Evolutionary conservation across 2,113 vertebrate genomes (phyloP).

Genomic region (Triplophysa tibetana): DNA sequence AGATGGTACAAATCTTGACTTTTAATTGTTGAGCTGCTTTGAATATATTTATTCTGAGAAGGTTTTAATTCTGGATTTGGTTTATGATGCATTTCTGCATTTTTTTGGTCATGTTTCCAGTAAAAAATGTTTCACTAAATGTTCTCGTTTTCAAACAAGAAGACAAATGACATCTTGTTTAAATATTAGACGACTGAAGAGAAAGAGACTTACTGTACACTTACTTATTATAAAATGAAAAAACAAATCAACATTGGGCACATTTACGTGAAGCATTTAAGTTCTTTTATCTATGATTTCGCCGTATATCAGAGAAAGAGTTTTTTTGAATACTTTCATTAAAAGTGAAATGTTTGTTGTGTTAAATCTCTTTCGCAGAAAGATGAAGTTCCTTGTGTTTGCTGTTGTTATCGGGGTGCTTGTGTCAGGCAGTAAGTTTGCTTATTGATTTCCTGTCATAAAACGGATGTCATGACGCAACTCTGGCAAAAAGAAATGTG

Average conservation of each 20-base stretch:
- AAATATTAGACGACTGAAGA: too few relatives aligned
- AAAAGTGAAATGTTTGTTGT: neutral
- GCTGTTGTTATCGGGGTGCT: conserved; percentile 59
- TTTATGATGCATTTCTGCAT: neutral
- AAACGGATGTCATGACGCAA: conserved; percentile 35
- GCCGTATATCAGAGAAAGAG: too few relatives aligned
- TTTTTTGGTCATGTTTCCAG: neutral
- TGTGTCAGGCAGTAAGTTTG: conserved; percentile 69
- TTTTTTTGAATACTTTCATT: neutral
- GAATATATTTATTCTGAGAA: neutral
- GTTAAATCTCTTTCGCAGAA: conserved; percentile 36
- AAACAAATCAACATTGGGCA: too few relatives aligned
- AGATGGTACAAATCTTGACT: neutral
- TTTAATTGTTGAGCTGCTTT: neutral
- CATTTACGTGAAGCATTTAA: too few relatives aligned
- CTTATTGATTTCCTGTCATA: conserved; percentile 60
- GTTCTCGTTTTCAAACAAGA: too few relatives aligned
- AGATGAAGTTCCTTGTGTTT: conserved; percentile 70
- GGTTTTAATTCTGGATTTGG: neutral
- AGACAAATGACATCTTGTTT: too few relatives aligned
- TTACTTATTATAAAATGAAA: too few relatives aligned
- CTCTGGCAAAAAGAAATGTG: neutral
- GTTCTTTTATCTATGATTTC: too few relatives aligned
- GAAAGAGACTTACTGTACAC: too few relatives aligned
- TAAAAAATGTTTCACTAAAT: neutral